A percentile compares a stretch with the other conserved stretches of the same genome.
Evolutionary conservation across 92 coral and sea anemone species (phyloP).

Genomic region (Ricordea florida): DNA sequence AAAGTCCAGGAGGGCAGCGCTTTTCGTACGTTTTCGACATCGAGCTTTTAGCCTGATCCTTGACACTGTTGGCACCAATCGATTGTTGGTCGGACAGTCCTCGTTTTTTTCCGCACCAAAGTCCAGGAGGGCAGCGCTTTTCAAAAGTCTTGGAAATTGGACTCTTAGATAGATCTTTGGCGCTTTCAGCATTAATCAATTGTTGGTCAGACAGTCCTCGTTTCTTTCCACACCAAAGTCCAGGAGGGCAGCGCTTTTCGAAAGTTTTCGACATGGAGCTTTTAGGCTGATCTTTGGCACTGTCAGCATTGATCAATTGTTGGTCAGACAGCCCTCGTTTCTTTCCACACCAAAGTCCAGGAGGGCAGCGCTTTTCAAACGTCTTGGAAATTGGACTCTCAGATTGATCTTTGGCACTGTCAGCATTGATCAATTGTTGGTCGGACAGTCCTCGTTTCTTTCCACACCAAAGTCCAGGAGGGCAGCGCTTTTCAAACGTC

Average conservation of each 20-base stretch:
- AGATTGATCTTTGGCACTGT: too few relatives aligned
- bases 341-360: slow-evolving; percentile 80
- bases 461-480: slow-evolving; percentile 80
- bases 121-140: slow-evolving; percentile 58
- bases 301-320: too few relatives aligned
- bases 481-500: slow-evolving; percentile 25
- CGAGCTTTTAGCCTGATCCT: neutral
- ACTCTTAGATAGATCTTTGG: neutral
- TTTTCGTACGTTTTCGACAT: too few relatives aligned
- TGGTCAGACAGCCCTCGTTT: neutral
- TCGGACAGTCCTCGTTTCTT: slow-evolving; percentile 13
- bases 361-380: slow-evolving; percentile 51
- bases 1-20: slow-evolving; percentile 75
- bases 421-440: neutral
- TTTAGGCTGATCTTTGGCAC: too few relatives aligned
- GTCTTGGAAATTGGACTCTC: too few relatives aligned
- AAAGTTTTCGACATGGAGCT: too few relatives aligned
- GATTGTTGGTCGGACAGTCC: neutral
- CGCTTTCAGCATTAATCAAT: neutral
- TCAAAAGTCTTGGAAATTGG: neutral
- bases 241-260: slow-evolving; percentile 70
- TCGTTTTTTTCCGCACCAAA: slow-evolving; percentile 63
- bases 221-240: slow-evolving; percentile 85
- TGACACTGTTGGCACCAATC: neutral
- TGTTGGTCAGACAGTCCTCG: slow-evolving; percentile 21